A percentile compares a stretch with the other conserved stretches of the same genome.
Evolutionary conservation across 2,888 invertebrate genomes (phyloP).

Genomic region (Acrobasis repandana): DNA sequence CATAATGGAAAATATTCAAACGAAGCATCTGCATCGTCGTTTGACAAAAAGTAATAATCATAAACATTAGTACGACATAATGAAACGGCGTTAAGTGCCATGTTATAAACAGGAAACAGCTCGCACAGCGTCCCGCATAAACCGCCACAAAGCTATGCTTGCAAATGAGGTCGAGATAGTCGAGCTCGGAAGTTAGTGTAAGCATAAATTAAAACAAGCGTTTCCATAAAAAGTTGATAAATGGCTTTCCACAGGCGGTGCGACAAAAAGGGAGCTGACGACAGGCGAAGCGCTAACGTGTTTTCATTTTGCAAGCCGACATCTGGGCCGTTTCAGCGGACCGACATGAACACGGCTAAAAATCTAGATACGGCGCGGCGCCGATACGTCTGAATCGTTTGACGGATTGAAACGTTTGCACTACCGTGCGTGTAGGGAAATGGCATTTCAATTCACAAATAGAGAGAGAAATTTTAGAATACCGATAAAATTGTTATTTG

Average conservation of each 20-base stretch:
- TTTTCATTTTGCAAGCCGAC: slow-evolving; percentile 75
- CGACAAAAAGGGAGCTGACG: slow-evolving; percentile 74
- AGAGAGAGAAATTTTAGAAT: neutral
- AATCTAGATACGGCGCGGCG: slow-evolving; percentile 24
- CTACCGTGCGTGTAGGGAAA: slow-evolving; percentile 4
- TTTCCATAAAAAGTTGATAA: slow-evolving; percentile 81
- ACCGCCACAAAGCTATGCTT: slow-evolving; percentile 64
- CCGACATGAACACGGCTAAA: slow-evolving; percentile 42
- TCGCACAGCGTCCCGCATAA: slow-evolving; percentile 51
- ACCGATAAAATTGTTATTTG: too few species aligned
- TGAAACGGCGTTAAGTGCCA: slow-evolving; percentile 39
- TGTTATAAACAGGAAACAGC: slow-evolving; percentile 53
- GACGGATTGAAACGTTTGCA: slow-evolving; percentile 17
- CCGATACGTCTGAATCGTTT: slow-evolving; percentile 32
- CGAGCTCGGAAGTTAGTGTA: slow-evolving; percentile 70
- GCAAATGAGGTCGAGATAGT: slow-evolving; percentile 77
- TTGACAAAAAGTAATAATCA: slow-evolving; percentile 23
- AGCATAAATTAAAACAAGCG: slow-evolving; percentile 81
- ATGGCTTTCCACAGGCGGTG: slow-evolving; percentile 73
- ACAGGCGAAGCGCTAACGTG: slow-evolving; percentile 73
- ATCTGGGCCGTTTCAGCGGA: slow-evolving; percentile 70
- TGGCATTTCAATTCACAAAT: slow-evolving; percentile 6
- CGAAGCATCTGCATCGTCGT: slow-evolving; percentile 26
- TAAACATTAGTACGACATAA: slow-evolving; percentile 41
- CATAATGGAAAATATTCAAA: slow-evolving; percentile 33